Conservation (phyloP, 2,888 invertebrate species). For the Brachynemurus nebulosus region DNA sequence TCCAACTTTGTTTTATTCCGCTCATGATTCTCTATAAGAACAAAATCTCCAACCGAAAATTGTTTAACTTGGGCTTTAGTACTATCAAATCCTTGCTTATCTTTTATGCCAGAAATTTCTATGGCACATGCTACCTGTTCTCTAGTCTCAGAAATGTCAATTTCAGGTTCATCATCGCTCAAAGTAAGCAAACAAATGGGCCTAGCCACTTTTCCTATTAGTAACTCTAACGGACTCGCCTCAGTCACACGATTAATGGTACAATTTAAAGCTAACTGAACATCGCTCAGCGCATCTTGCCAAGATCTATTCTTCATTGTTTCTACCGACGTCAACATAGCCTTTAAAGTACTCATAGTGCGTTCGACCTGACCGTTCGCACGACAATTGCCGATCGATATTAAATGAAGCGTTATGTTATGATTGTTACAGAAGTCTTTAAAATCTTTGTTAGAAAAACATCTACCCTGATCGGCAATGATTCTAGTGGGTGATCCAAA, state of each 20-base stretch:
- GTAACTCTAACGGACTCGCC: slow-evolving; percentile 19
- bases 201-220: slow-evolving; percentile 19
- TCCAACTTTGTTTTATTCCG: too few species aligned
- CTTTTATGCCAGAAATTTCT: slow-evolving; percentile 5
- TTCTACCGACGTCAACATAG: slow-evolving; percentile 21
- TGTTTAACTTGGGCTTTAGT: too few species aligned
- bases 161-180: slow-evolving; percentile 6
- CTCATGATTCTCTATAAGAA: too few species aligned
- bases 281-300: slow-evolving; percentile 20
- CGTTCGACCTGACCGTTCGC: slow-evolving; percentile 23
- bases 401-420: slow-evolving; percentile 18
- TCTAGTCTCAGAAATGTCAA: slow-evolving; percentile 10
- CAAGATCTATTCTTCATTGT: slow-evolving; percentile 16
- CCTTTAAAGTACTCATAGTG: slow-evolving; percentile 18
- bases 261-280: slow-evolving; percentile 22
- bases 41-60: too few species aligned
- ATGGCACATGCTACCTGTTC: too few species aligned
- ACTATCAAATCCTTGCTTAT: slow-evolving; percentile 16
- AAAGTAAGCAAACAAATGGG: slow-evolving; percentile 12
- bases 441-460: slow-evolving; percentile 14
- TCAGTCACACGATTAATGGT: slow-evolving; percentile 19
- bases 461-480: slow-evolving; percentile 15
- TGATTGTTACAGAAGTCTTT: slow-evolving; percentile 13
- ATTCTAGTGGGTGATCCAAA: slow-evolving; percentile 6
- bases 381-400: slow-evolving; percentile 19